Evolutionary conservation across 2,888 invertebrate genomes (phyloP), one percentile per base, ranked within the genome.

Genomic region (Glaucopsyche alexis): DNA sequence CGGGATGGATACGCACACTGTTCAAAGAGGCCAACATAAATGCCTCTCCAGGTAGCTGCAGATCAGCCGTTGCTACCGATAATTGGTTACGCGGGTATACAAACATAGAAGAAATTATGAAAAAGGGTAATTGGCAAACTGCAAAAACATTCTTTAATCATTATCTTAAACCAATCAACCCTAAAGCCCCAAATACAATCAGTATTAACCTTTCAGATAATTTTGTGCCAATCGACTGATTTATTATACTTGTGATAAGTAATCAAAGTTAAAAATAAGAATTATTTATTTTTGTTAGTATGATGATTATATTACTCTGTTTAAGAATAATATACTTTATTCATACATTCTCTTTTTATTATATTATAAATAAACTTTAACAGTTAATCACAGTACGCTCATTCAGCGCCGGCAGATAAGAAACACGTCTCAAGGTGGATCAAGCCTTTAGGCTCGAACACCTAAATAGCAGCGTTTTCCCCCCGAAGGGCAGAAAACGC

Each of bases 1-100:
- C 72, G 1, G 72, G 72, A 50, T 76, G 76, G 75, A 66, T 75
- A 47, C 50, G 70, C 14, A 67, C 42, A 40, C 47, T 70, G 7
- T 70, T 70, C 29, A 49, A 49, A 70, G 70, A 60, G 14, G 42
- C 29, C 60, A 42, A 42, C 60, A 71, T 71, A 38, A 11, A 38
- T 16, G 60, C 60, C 55, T 60, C 71, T 8, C 40, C 60, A 42
- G 71, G 71, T 60, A 71, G 71, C 60, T 55, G 14, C 42, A 45
- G 45, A 42, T 14, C 67, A 67, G 67, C 16, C n/a, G 45, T 67
- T 29, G 64, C 64, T 29, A 29, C 64, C 11, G 64, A 6, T 29
- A 64, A 64, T 29, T 64, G 38, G 38, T 29, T 64, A 64, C 19
- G 50, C 50, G 38, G 49, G 29, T 49, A 71, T 71, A 50, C 8